Base-by-base conservation (phyloP, 2,797 vertebrate species). In the Propithecus deckenii region DNA sequence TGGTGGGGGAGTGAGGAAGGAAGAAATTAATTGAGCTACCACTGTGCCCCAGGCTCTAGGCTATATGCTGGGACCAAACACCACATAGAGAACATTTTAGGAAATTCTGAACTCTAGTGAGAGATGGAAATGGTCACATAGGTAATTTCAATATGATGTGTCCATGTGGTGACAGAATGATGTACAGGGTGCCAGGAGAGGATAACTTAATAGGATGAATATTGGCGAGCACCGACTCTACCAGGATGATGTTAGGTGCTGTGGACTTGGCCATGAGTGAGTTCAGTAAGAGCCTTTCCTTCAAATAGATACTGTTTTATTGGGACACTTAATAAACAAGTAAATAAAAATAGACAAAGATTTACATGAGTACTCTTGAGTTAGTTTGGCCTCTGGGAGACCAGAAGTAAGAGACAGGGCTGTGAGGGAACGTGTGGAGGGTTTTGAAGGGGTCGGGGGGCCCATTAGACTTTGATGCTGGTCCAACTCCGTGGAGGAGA, bases 141-240 rank as follows among this genome's bases (percentile, higher is more conserved):
- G 46, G 17, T 20, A 14, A 35, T 59, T 50, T 71, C 15, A 57
- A 3, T n/a, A 0, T 12, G 14, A 0, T 10, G 14, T 28, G 5
- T 59, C 38, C 12, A 0, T 20, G 8, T 57, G 25, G 32, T 74
- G 67, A 50, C 22, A 38, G 25, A 43, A 4, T 1, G 35, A 28
- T 30, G 35, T 0, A 38, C 25, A 61, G 25, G 30, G 30, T 57
- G 2, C 55, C 14, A 48, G 17, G 43, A 28, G 13, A 72, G 23
- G 10, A 17, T 38, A 8, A 11, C 25, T 41, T 4, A 35, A 28
- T 0, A 22, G 4, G 35, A 9, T 15, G 76, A 32, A 72, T 72
- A 7, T 18, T 52, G 38, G 55, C 4, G 20, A 78, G 7, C 7
- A n/a, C 23, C 11, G 48, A 1, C 43, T 15, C 28, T 57, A 50